Conservation (phyloP, 2,113 vertebrate species). For the Gallinago undulata region DNA sequence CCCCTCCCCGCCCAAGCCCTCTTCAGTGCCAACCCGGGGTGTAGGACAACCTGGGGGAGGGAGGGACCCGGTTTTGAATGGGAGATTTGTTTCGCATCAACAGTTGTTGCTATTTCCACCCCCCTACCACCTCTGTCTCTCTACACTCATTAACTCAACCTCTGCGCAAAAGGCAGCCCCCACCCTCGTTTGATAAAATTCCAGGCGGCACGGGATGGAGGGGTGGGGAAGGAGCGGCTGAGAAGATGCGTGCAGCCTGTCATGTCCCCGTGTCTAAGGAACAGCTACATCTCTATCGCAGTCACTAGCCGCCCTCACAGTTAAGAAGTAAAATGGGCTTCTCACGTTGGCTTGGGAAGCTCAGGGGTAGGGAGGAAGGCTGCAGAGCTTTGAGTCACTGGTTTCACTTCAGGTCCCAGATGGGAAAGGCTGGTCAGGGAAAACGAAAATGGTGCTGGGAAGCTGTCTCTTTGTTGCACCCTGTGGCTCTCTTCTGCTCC, state of each 20-base stretch:
- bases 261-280: neutral
- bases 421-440: neutral
- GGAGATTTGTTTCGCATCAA: conserved; percentile 59
- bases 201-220: conserved; percentile 27
- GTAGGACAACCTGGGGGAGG: neutral
- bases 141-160: conserved; percentile 32
- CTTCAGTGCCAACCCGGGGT: neutral
- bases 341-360: neutral
- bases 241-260: neutral
- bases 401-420: neutral
- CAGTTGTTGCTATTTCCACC: conserved; percentile 37
- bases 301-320: neutral
- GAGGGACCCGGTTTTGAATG: neutral
- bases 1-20: neutral
- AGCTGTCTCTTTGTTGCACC: neutral
- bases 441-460: neutral
- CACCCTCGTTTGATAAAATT: conserved; percentile 19
- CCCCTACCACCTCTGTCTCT: neutral
- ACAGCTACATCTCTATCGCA: neutral
- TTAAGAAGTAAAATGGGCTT: neutral
- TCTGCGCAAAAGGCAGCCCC: conserved; percentile 46
- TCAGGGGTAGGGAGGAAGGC: neutral
- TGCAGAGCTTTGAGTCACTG: neutral
- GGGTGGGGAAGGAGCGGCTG: neutral
- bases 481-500: neutral